phyloP scores from a whole-genome alignment of 2,797 vertebrate species.

The Eupleurogrammus muticus region DNA sequence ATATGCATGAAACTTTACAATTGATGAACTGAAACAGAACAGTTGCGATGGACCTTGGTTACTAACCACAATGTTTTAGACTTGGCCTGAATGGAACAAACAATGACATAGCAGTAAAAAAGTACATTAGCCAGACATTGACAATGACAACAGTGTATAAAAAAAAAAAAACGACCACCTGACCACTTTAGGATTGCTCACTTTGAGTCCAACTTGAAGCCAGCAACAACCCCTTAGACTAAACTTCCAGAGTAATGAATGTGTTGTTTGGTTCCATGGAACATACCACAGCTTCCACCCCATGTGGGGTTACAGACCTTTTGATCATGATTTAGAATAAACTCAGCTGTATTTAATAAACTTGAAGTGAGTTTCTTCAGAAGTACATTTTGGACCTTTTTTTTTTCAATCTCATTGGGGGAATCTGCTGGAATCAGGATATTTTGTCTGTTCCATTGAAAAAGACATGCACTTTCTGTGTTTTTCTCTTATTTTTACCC shows the following conservation, averaged over 20 bases:
- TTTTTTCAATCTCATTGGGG: background rate
- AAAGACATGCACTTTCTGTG: too few relatives aligned
- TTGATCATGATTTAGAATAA: background rate
- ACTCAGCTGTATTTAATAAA: background rate
- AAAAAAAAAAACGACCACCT: conserved; percentile 7
- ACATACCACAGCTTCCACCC: conserved; percentile 10
- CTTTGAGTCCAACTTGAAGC: conserved; percentile 16
- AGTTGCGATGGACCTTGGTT: background rate
- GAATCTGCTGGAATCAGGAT: background rate
- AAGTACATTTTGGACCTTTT: background rate
- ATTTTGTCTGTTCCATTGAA: background rate
- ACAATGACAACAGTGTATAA: background rate
- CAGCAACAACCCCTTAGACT: conserved; percentile 42
- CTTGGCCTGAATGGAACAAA: conserved; percentile 11
- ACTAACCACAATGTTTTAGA: background rate
- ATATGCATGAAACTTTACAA: background rate
- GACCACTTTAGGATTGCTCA: conserved; percentile 8
- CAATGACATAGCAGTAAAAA: background rate
- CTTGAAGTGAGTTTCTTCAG: background rate
- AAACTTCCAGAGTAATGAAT: conserved; percentile 54
- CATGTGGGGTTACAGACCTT: background rate
- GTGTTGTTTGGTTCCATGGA: conserved; percentile 42
- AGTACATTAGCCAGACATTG: conserved; percentile 19
- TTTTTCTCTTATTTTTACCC: too few relatives aligned
- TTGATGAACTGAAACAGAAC: background rate